Percentiles rank a stretch among this genome's conserved stretches.
phyloP scores from a whole-genome alignment of 2,888 invertebrate species.

The Griposia aprilina region DNA sequence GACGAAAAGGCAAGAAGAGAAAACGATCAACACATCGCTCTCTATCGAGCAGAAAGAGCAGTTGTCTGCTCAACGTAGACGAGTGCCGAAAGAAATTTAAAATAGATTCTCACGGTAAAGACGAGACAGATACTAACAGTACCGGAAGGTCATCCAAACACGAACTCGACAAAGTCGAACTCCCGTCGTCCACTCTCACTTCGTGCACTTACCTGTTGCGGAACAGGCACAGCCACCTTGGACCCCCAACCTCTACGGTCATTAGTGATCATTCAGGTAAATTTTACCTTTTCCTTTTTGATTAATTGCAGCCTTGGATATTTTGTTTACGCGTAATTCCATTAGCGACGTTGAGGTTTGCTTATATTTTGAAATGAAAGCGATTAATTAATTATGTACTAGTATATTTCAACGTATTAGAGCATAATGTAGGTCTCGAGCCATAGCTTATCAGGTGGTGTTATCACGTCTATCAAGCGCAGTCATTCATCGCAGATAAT shows the following conservation, averaged over 20 bases:
- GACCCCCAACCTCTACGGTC: conserved; percentile 83
- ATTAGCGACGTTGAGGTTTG: conserved; percentile 5
- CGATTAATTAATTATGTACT: conserved; percentile 23
- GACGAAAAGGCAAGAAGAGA: conserved; percentile 87
- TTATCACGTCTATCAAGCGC: conserved; percentile 84
- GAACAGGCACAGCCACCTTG: conserved; percentile 72
- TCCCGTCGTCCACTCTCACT: conserved; percentile 79
- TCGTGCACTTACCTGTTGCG: conserved; percentile 66
- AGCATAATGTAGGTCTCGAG: conserved; percentile 68
- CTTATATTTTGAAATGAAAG: conserved; percentile 19
- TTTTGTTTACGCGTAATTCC: conserved; percentile 6
- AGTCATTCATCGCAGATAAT: conserved; percentile 83
- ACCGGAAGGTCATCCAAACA: conserved; percentile 75
- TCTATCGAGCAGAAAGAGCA: conserved; percentile 83
- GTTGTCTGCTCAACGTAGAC: conserved; percentile 80
- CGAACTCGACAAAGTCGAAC: conserved; percentile 79
- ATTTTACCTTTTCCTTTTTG: conserved; percentile 19
- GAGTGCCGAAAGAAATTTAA: conserved; percentile 88
- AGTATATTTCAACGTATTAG: conserved; percentile 65
- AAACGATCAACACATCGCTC: conserved; percentile 86
- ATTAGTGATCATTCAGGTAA: conserved; percentile 84
- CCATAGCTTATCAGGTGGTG: conserved; percentile 79
- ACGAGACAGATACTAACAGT: conserved; percentile 74
- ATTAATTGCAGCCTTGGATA: conserved; percentile 26
- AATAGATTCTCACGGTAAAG: conserved; percentile 88